A percentile compares a stretch with the other conserved stretches of the same genome.
Evolutionary conservation across 2,797 vertebrate genomes (phyloP).

Genomic region (Saxicola maurus): DNA sequence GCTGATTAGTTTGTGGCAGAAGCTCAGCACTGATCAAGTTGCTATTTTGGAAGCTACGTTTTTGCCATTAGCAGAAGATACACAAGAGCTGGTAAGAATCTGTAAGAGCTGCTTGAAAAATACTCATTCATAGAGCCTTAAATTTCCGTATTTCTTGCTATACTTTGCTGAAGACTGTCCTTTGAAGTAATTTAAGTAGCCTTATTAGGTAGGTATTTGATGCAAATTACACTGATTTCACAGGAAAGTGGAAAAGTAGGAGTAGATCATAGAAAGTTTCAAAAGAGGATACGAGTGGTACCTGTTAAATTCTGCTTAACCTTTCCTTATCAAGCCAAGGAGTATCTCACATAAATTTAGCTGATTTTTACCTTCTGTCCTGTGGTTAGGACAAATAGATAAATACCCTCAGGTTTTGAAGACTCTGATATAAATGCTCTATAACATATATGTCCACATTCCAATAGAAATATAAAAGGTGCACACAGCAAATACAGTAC

Average conservation of each 20-base stretch:
- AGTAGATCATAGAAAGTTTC: background rate
- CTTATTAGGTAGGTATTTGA: background rate
- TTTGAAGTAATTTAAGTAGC: background rate
- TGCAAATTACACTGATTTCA: background rate
- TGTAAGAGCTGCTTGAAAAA: background rate
- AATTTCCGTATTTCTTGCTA: background rate
- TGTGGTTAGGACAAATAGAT: background rate
- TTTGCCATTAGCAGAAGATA: conserved; percentile 87
- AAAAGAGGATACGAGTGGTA: background rate
- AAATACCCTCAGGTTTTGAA: background rate
- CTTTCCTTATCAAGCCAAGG: background rate
- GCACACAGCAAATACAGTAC: background rate
- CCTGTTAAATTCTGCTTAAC: background rate
- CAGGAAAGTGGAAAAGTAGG: background rate
- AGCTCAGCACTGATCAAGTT: conserved; percentile 82
- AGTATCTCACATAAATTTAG: background rate
- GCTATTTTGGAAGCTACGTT: conserved; percentile 88
- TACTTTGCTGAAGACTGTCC: background rate
- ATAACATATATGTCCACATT: background rate
- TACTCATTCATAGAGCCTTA: background rate
- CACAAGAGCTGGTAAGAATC: conserved; percentile 80
- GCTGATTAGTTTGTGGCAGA: conserved; percentile 88
- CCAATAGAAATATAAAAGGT: background rate
- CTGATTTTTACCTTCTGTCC: background rate
- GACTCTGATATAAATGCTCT: background rate